These are phyloP conservation scores for Drosophila littoralis DNA, from an alignment of 1,140 invertebrate species.

Conservation along the genomic window DNA sequence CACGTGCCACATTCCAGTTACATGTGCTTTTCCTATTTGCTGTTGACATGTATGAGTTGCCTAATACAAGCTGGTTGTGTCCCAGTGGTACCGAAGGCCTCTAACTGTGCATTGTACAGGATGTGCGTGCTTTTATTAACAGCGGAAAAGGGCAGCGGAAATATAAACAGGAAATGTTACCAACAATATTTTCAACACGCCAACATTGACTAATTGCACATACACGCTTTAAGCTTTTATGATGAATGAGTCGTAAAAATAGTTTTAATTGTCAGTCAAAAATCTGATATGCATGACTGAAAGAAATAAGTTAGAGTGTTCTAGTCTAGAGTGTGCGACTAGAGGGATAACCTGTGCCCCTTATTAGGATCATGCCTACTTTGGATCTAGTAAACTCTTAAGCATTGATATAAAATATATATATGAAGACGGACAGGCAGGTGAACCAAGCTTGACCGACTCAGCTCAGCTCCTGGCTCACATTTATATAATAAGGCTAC, in stretches of 20 bases:
- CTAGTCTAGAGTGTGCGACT: too few species aligned
- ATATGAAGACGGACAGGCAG: too few species aligned
- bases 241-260: background rate
- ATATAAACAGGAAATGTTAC: slow-evolving; percentile 78
- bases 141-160: slow-evolving; percentile 71
- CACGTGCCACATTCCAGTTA: slow-evolving; percentile 28
- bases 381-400: too few species aligned
- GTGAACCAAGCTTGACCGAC: too few species aligned
- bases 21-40: slow-evolving; percentile 16
- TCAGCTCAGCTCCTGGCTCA: too few species aligned
- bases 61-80: background rate
- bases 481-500: too few species aligned
- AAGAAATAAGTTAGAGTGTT: background rate
- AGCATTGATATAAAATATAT: too few species aligned
- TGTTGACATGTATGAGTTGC: slow-evolving; percentile 31
- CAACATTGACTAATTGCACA: slow-evolving; percentile 64
- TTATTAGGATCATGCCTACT: too few species aligned
- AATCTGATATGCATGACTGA: background rate
- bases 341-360: too few species aligned
- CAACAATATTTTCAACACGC: slow-evolving; percentile 73
- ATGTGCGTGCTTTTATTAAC: slow-evolving; percentile 64
- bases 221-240: slow-evolving; percentile 42
- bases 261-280: background rate
- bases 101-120: slow-evolving; percentile 13
- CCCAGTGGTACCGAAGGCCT: slow-evolving; percentile 6